phyloP scores from a whole-genome alignment of 2,113 vertebrate genomes.

The Tychaedon coryphoeus region DNA sequence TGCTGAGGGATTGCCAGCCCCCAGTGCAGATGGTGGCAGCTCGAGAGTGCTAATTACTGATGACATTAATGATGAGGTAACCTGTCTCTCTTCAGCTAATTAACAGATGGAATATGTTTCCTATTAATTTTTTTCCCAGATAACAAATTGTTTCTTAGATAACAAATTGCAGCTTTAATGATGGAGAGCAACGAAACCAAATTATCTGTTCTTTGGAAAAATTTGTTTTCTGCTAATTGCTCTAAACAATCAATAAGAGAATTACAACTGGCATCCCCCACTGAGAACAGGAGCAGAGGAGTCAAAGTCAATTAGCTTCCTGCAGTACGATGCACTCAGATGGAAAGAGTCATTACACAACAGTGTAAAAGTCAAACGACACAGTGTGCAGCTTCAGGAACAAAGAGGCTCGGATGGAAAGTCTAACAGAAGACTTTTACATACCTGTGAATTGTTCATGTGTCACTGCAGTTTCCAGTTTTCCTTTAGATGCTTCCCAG shows the following conservation, averaged over 20 bases:
- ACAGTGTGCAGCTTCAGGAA: background rate
- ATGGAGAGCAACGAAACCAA: constrained; percentile 10
- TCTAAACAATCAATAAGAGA: constrained; percentile 55
- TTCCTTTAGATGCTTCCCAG: background rate
- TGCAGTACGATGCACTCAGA: constrained; percentile 2
- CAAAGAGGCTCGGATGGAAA: background rate
- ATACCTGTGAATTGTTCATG: background rate
- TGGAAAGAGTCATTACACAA: constrained; percentile 26
- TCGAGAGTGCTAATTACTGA: constrained; percentile 23
- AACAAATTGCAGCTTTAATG: constrained; percentile 52
- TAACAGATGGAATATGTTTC: constrained; percentile 55
- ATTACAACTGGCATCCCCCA: constrained; percentile 45
- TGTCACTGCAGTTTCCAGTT: background rate
- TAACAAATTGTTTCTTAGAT: constrained; percentile 54
- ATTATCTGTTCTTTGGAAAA: constrained; percentile 51
- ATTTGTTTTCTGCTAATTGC: constrained; percentile 65
- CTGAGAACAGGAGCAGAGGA: constrained; percentile 36
- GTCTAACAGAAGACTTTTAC: background rate
- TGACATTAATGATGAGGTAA: constrained; percentile 65
- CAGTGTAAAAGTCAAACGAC: background rate
- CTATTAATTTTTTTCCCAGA: constrained; percentile 20
- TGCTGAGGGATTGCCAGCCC: constrained; percentile 21
- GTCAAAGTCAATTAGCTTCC: constrained; percentile 69
- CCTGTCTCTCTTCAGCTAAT: constrained; percentile 33
- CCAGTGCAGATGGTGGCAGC: background rate